Evolutionary conservation across 2,797 vertebrate genomes (phyloP).

Genomic region (Pipistrellus pipistrellus): DNA sequence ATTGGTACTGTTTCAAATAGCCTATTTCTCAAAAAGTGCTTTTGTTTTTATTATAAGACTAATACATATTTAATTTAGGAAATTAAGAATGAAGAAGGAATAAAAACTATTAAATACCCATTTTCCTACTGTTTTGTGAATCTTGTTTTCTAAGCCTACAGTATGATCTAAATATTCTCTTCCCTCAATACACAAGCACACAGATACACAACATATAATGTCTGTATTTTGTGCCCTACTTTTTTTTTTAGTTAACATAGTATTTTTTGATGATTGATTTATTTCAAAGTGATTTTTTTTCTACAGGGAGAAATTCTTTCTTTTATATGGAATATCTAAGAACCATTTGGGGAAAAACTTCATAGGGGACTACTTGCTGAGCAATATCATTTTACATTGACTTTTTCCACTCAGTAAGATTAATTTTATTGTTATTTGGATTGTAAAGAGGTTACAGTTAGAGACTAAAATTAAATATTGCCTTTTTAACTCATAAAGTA

Average conservation of each 20-base stretch:
- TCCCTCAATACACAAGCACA: not conserved
- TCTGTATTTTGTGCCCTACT: not conserved
- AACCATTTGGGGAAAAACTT: slow-evolving; percentile 57
- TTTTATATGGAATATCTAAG: slow-evolving; percentile 74
- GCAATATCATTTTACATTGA: slow-evolving; percentile 85
- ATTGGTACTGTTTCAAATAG: slow-evolving; percentile 37
- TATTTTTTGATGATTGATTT: slow-evolving; percentile 78
- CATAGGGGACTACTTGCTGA: slow-evolving; percentile 78
- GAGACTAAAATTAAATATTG: slow-evolving; percentile 84
- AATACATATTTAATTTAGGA: slow-evolving; percentile 54
- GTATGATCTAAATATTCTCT: not conserved
- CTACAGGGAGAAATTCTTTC: slow-evolving; percentile 69
- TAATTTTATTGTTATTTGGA: slow-evolving; percentile 87
- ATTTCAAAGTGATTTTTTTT: slow-evolving; percentile 80
- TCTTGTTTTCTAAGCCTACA: not conserved
- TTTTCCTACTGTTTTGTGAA: not conserved
- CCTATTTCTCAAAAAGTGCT: slow-evolving; percentile 40
- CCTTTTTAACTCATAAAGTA: slow-evolving; percentile 80
- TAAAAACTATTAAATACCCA: not conserved
- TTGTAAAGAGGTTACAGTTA: slow-evolving; percentile 86
- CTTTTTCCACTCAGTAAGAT: slow-evolving; percentile 82
- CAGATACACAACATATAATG: not conserved
- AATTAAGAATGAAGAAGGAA: slow-evolving; percentile 42
- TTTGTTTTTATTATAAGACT: slow-evolving; percentile 67
- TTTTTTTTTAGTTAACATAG: slow-evolving; percentile 51